A percentile compares a stretch with the other conserved stretches of the same genome.
These are phyloP conservation scores for Dallia pectoralis DNA, from an alignment of 2,797 vertebrate species.

Conservation along the genomic window DNA sequence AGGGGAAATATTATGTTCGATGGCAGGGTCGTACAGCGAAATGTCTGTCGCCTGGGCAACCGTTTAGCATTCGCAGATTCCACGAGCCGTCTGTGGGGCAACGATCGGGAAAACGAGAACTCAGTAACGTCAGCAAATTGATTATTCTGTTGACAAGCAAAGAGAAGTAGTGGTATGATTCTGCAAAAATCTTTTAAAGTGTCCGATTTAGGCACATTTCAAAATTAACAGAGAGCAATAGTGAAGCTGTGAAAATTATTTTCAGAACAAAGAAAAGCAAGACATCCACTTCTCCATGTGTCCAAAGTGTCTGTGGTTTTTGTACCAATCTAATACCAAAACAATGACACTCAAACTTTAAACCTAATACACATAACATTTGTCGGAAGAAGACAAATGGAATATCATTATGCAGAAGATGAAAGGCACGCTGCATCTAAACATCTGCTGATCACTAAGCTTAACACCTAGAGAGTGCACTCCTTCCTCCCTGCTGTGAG, in stretches of 20 bases:
- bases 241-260: conserved; percentile 10
- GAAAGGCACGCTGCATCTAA: conserved; percentile 32
- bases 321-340: not conserved
- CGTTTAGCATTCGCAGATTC: not conserved
- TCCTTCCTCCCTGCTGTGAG: conserved; percentile 55
- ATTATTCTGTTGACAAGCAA: conserved; percentile 52
- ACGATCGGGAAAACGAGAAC: conserved; percentile 45
- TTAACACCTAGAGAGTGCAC: conserved; percentile 39
- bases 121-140: conserved; percentile 38
- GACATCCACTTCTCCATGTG: not conserved
- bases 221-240: conserved; percentile 29
- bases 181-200: not conserved
- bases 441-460: conserved; percentile 61
- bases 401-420: conserved; percentile 56
- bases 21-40: not conserved
- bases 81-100: conserved; percentile 39
- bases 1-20: not conserved
- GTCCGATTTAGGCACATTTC: conserved; percentile 46
- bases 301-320: not conserved
- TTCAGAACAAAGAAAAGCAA: not conserved
- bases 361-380: not conserved
- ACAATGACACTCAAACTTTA: not conserved
- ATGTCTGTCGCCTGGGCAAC: not conserved
- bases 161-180: conserved; percentile 32
- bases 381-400: conserved; percentile 11